Base-by-base conservation (phyloP, 2,888 invertebrate species). In the Eupelmus urozonus region DNA sequence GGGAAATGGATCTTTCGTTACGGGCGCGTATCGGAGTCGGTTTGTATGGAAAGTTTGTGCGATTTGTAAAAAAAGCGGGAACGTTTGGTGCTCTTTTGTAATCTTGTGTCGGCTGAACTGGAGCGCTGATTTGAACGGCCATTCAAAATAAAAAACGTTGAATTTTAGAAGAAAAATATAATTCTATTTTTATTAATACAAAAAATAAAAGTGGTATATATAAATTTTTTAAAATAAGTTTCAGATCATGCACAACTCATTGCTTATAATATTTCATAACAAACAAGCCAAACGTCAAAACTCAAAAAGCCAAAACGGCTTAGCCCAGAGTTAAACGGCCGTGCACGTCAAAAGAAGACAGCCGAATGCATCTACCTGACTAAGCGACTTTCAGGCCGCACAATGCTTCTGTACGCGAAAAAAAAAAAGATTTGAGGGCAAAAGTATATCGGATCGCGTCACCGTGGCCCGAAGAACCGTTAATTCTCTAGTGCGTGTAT, bases 311-410 rank as follows among this genome's bases (percentile, higher is more conserved):
- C 29, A 16, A n/a, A 23, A 59, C 29, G 29, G n/a, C 57, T 59
- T 59, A 59, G 27, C 29, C 29, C 29, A 5, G 1, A 16, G 29
- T 29, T 29, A 13, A 51, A 34, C 53, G 66, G 25, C 23, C 57
- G 20, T 29, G 2, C 9, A 27, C 49, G n/a, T 62, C 62, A 79
- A 27, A 59, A 77, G 29, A 25, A 23, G n/a, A 18, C 34, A 11
- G 18, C 3, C 23, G 16, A 60, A 40, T 16, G 5, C 27, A 70
- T 5, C 7, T 40, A 9, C 20, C 27, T 75, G 75, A 67, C 60
- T 75, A 57, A 53, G 67, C 67, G 5, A 53, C 25, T 60, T 67
- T 42, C 20, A 5, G 16, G 16, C 1, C 20, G 1, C 9, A 27
- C 27, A 23, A 53, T 20, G 60, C 62, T 53, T 23, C 25, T 16